These are phyloP conservation scores for Mylabris phalerata DNA, from an alignment of 1,140 invertebrate genomes.

Conservation along the genomic window DNA sequence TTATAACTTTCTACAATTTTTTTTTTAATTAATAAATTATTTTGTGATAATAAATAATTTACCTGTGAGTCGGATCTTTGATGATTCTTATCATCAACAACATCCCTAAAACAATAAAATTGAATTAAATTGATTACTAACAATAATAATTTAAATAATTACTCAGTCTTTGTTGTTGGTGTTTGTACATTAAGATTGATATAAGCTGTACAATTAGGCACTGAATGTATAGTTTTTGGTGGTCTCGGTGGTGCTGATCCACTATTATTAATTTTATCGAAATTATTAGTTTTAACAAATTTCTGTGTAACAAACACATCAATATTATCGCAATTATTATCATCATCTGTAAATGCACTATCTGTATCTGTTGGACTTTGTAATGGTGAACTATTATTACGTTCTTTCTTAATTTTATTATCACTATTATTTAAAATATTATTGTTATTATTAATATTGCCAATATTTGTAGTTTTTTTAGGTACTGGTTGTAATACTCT, in stretches of 20 bases:
- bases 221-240: constrained; percentile 62
- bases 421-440: background rate
- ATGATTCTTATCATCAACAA: background rate
- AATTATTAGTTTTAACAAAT: constrained; percentile 46
- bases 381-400: constrained; percentile 43
- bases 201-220: constrained; percentile 44
- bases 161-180: constrained; percentile 25
- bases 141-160: background rate
- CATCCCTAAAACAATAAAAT: background rate
- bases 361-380: constrained; percentile 52
- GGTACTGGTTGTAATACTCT: constrained; percentile 33
- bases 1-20: constrained; percentile 9
- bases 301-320: constrained; percentile 47
- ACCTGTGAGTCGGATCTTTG: constrained; percentile 1
- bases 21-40: background rate
- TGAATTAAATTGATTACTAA: no score
- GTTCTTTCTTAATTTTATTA: background rate
- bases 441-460: constrained; percentile 1
- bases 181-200: constrained; percentile 42
- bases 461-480: background rate
- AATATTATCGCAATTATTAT: constrained; percentile 50
- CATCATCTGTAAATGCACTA: constrained; percentile 54
- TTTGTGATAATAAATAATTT: background rate
- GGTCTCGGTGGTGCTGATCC: constrained; percentile 59
- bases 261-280: constrained; percentile 9